Base-by-base conservation (phyloP, 2,888 invertebrate species). In the Hypercompe scribonia region DNA sequence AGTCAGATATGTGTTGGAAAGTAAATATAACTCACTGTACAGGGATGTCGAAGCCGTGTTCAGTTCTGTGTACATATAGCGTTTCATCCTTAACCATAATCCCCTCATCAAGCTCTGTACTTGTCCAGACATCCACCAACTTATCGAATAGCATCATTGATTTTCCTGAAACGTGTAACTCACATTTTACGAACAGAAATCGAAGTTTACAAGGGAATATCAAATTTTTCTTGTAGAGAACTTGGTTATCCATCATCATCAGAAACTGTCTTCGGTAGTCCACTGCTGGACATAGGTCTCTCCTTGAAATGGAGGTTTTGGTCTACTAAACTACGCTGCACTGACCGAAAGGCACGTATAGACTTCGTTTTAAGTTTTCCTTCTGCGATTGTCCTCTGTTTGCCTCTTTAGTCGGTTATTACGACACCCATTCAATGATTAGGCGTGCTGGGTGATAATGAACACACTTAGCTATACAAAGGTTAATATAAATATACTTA, bases 21-120 rank as follows among this genome's bases (percentile, higher is more conserved):
- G 36, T 28, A n/a, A 58, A 15, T 24, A 65, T 33, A 33, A 79
- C 83, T 78, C 68, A 83, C 83, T 81, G 80, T 5, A 83, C 83
- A 18, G 81, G 83, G 1, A 83, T 0, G 15, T 80, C 83, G 11
- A 66, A 0, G 31, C 75, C 80, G 4, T 72, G 24, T 4, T 78
- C 68, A 21, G 75, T 80, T 70, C 76, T 77, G 61, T 67, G 70
- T 11, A 83, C 76, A 39, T 83, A 81, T 13, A 83, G 24, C 0
- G 73, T 74, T 0, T 24, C 54, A 28, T 80, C 76, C 10, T n/a
- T 28, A 7, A n/a, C 4, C 21, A n/a, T 31, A 31, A 0, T 11
- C 10, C n/a, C 39, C 18, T 11, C n/a, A 3, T n/a, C 18, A n/a
- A 4, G 28, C 18, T 31, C 65, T 1, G 2, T 28, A 28, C 63